Evolutionary conservation across 2,888 invertebrate species (phyloP), one percentile per base, ranked within the genome.

Genomic region (Sussaba pulchella): DNA sequence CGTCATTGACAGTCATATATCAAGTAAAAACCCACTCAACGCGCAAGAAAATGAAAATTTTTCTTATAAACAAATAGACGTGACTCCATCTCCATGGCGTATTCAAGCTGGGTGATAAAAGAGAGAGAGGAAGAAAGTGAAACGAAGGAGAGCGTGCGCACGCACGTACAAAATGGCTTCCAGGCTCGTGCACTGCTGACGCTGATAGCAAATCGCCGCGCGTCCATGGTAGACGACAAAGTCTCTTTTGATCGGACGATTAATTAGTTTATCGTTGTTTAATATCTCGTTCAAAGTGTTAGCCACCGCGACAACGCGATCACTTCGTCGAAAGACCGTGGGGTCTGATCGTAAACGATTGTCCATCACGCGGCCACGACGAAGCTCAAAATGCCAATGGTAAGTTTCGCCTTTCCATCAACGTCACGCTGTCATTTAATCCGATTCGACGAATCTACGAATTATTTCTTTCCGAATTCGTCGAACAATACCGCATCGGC

Each of bases 381-480:
- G 88, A 87, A 87, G 87, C 86, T 89, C 82, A 89, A 89, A 89
- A 89, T 89, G 89, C 87, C 89, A 86, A 77, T 89, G 88, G 89
- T 89, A 77, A 89, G 89, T 85, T 73, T 81, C 52, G 76, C 64
- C 57, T 45, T 21, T 69, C 54, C 45, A 59, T 59, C 36, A 24
- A 21, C 75, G 66, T 83, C 78, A 79, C 57, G 64, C 73, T 63
- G 36, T 64, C 63, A 26, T 57, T 70, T 21, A 14, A 21, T 24
- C 12, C 5, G 31, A 4, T 31, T 54, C 50, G 74, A 72, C 54
- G 52, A 47, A 24, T 50, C 3, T 19, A 43, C 24, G 17, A 31
- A 12, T 43, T 12, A 63, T 52, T 19, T 39, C 4, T n/a, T 6
- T 39, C 24, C 6, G 14, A 26, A 24, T 26, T 17, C 10, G 21